These are phyloP conservation scores for Alligator mississippiensis DNA, from an alignment of 2,113 vertebrate species.

Conservation along the genomic window DNA sequence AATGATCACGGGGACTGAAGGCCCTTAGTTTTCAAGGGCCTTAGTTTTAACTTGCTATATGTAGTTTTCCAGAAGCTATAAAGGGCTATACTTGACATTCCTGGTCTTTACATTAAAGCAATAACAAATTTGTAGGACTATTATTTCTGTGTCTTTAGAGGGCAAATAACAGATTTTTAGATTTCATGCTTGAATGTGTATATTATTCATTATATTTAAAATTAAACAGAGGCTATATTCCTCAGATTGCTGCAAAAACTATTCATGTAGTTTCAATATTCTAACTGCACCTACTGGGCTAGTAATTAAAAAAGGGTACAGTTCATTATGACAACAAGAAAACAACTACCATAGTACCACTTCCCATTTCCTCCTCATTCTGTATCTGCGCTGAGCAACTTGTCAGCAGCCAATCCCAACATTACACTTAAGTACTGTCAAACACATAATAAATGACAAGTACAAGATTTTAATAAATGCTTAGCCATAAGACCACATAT, in stretches of 20 bases:
- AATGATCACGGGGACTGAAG: neutral
- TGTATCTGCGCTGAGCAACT: neutral
- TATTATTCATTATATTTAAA: rapidly evolving
- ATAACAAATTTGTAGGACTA: neutral
- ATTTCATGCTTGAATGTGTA: neutral
- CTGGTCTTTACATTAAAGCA: neutral
- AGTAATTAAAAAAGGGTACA: neutral
- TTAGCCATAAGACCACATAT: neutral
- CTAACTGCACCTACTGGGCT: constrained; percentile 6
- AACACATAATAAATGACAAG: neutral
- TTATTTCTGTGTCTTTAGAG: neutral
- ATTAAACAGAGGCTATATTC: rapidly evolving
- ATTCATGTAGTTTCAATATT: neutral
- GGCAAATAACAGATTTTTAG: neutral
- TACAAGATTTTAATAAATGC: neutral
- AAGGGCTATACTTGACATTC: neutral
- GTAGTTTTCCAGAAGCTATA: neutral
- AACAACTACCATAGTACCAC: too few species aligned
- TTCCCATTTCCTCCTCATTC: too few species aligned
- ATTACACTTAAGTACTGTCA: neutral
- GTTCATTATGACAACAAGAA: neutral
- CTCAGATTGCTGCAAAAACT: rapidly evolving
- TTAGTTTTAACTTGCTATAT: neutral
- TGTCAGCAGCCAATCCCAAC: neutral
- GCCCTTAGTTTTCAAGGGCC: neutral